Percentiles rank a stretch among this genome's conserved stretches.
Evolutionary conservation across 2,888 invertebrate species (phyloP).

Genomic region (Hypena proboscidalis): DNA sequence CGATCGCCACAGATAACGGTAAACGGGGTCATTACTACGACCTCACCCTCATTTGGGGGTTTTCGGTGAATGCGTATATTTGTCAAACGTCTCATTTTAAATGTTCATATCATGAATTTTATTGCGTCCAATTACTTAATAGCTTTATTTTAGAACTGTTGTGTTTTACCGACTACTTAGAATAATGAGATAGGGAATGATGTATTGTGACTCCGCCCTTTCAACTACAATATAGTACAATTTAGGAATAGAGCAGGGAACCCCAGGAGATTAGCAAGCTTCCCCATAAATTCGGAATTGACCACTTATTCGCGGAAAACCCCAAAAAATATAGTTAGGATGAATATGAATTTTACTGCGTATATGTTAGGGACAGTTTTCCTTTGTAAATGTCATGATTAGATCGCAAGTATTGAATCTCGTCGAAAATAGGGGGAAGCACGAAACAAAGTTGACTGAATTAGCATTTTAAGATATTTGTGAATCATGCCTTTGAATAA

Average conservation of each 20-base stretch:
- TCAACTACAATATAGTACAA: slow-evolving; percentile 58
- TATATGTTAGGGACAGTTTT: slow-evolving; percentile 38
- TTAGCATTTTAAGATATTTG: background rate
- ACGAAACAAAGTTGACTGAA: background rate
- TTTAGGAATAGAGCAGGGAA: slow-evolving; percentile 68
- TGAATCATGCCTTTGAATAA: too few relatives aligned
- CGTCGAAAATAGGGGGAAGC: slow-evolving; percentile 56
- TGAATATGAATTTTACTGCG: slow-evolving; percentile 45
- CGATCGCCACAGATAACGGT: slow-evolving; percentile 75
- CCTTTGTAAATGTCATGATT: slow-evolving; percentile 8
- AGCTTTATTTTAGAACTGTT: slow-evolving; percentile 61
- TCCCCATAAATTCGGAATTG: slow-evolving; percentile 73
- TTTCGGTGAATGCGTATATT: slow-evolving; percentile 70
- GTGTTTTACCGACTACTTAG: slow-evolving; percentile 49
- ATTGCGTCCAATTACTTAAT: slow-evolving; percentile 72
- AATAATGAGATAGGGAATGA: slow-evolving; percentile 58
- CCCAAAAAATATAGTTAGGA: slow-evolving; percentile 35
- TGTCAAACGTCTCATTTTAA: slow-evolving; percentile 68
- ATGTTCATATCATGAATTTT: slow-evolving; percentile 63
- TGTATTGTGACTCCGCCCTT: slow-evolving; percentile 58
- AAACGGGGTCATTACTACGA: slow-evolving; percentile 76
- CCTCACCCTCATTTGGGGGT: slow-evolving; percentile 65
- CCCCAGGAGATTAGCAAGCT: slow-evolving; percentile 66
- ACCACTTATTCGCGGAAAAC: slow-evolving; percentile 63
- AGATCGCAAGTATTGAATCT: slow-evolving; percentile 32